Conservation (phyloP, 1,140 invertebrate genomes). For the Pantala flavescens region DNA sequence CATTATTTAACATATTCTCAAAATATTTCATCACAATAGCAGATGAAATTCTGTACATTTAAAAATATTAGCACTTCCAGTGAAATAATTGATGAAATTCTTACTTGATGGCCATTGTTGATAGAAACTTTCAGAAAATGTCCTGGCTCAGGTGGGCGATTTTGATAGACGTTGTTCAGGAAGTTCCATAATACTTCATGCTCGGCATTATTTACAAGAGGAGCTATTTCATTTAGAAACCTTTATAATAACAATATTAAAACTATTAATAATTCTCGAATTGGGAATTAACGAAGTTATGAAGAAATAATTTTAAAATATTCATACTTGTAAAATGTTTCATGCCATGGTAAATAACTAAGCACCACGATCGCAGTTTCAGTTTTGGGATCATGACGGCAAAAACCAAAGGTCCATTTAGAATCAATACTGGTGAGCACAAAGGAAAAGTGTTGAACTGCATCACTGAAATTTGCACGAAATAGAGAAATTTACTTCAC, state of each 20-base stretch:
- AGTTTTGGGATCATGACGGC: constrained; percentile 76
- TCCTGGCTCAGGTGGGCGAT: constrained; percentile 45
- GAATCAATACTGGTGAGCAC: constrained; percentile 86
- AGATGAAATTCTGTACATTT: too few species aligned
- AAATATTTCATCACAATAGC: too few species aligned
- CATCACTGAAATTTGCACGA: constrained; percentile 42
- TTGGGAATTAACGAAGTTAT: constrained; percentile 13
- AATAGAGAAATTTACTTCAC: constrained; percentile 14
- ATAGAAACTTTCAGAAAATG: constrained; percentile 44
- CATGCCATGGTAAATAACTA: constrained; percentile 89
- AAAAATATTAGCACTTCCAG: too few species aligned
- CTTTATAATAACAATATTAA: constrained; percentile 30
- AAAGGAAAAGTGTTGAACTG: constrained; percentile 82
- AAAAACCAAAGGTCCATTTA: constrained; percentile 93
- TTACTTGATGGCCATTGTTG: constrained; percentile 42
- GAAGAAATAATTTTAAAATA: constrained; percentile 17
- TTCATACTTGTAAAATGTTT: constrained; percentile 81
- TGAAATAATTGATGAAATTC: constrained; percentile 18
- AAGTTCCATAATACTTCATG: constrained; percentile 47
- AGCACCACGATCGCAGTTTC: constrained; percentile 65
- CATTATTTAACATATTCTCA: too few species aligned
- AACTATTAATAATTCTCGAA: too few species aligned
- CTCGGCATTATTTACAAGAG: constrained; percentile 41
- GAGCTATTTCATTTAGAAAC: constrained; percentile 47
- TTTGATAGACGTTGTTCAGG: constrained; percentile 52